Base-by-base conservation (phyloP, 2,888 invertebrate species). In the Chymomyza amoena region DNA sequence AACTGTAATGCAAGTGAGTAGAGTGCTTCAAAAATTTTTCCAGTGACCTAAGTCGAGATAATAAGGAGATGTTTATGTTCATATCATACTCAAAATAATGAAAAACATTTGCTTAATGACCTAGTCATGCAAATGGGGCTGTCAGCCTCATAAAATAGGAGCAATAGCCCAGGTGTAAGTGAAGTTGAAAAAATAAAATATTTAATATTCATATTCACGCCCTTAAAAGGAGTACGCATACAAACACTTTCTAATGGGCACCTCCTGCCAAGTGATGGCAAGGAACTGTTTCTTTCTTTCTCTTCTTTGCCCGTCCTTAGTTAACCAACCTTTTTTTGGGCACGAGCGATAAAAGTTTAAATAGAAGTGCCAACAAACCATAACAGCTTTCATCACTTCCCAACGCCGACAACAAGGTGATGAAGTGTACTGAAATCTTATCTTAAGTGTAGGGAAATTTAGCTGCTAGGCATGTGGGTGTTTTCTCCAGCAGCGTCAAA, bases 321-420 rank as follows among this genome's bases (percentile, higher is more conserved):
- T 62, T 51, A 6, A 28, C 62, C 54, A 67, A 75, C 74, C 75
- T 75, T 75, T 75, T 75, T 75, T 39, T 72, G 75, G 76, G 65
- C 67, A 72, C 73, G 77, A 83, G 84, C 84, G 86, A 88, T 84
- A 88, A 84, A 84, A 86, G 87, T 88, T 84, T 88, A 88, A 84
- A 84, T 88, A 86, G 84, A 86, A 87, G 87, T 84, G 79, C 79
- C 88, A 88, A 84, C 88, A 84, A 87, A 81, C 84, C 84, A 78
- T 88, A 86, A 86, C 87, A 81, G 87, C 88, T 86, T 87, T 88
- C 88, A 88, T 87, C 84, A 88, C 72, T 82, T 72, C 77, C 74
- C 76, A 79, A 77, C 87, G 78, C 74, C 73, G 73, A 51, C 66
- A 70, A 66, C 68, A 56, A 64, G 39, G 39, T 61, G 32, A 45